Conservation (phyloP, 2,888 invertebrate genomes). For the Crepidodera aurea region DNA sequence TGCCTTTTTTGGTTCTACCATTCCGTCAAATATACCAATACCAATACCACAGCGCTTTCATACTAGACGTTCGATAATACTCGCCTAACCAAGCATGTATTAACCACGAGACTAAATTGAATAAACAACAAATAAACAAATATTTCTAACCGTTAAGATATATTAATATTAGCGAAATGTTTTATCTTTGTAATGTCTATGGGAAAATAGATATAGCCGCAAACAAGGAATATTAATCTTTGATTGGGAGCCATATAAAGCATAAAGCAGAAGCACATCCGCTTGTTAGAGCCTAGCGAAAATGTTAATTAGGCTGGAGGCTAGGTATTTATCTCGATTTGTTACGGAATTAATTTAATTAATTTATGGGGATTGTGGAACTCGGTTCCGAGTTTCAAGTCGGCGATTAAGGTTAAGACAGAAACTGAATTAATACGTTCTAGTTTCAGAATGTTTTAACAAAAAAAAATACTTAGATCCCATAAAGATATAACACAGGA, state of each 20-base stretch:
- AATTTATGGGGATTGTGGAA: neutral
- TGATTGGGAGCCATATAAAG: neutral
- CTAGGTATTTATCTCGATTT: neutral
- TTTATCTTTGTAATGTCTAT: neutral
- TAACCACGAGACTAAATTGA: too few species aligned
- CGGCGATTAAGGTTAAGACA: neutral
- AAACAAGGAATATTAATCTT: neutral
- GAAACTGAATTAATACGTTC: neutral
- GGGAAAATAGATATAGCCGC: neutral
- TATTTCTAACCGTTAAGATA: too few species aligned
- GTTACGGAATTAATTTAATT: neutral
- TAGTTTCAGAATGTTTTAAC: too few species aligned
- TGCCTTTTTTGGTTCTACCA: too few species aligned
- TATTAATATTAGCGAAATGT: neutral
- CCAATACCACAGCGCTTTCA: too few species aligned
- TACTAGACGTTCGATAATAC: too few species aligned
- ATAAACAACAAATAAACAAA: too few species aligned
- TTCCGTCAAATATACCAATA: too few species aligned
- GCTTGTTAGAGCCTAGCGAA: neutral
- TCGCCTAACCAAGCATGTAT: too few species aligned
- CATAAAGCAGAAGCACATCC: neutral
- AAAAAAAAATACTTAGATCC: too few species aligned
- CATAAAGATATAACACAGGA: too few species aligned
- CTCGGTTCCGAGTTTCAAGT: neutral
- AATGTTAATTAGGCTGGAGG: neutral